phyloP scores from a whole-genome alignment of 2,113 vertebrate genomes.

The Octodon degus region DNA sequence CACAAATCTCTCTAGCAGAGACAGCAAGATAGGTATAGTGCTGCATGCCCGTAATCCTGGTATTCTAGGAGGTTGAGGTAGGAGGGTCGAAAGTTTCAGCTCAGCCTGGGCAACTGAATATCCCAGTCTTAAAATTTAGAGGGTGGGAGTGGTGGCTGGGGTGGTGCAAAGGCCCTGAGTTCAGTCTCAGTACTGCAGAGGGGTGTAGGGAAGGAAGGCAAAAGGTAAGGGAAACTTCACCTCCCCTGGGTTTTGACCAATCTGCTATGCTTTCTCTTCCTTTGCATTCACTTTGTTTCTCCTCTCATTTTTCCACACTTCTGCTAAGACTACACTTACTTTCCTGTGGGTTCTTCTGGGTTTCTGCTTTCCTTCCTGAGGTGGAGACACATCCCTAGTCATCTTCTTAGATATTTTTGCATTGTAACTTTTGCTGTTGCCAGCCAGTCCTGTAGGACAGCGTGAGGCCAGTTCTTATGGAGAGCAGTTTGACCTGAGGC shows the following conservation, averaged over 20 bases:
- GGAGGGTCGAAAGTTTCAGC: background rate
- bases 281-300: conserved; percentile 4
- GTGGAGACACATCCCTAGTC: background rate
- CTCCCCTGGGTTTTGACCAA: background rate
- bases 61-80: background rate
- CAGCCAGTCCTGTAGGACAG: background rate
- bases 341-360: background rate
- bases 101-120: background rate
- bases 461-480: background rate
- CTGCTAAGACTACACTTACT: background rate
- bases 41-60: background rate
- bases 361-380: background rate
- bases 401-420: background rate
- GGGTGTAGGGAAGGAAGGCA: background rate
- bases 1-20: background rate
- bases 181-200: background rate
- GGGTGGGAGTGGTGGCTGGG: background rate
- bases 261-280: background rate
- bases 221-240: background rate
- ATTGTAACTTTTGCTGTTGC: background rate
- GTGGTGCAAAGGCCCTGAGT: background rate
- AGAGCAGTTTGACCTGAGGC: background rate
- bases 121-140: background rate
- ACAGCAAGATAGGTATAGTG: background rate
- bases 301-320: background rate